A percentile compares a stretch with the other conserved stretches of the same genome.
phyloP scores from a whole-genome alignment of 2,113 vertebrate genomes.

The Calidris pugnax region DNA sequence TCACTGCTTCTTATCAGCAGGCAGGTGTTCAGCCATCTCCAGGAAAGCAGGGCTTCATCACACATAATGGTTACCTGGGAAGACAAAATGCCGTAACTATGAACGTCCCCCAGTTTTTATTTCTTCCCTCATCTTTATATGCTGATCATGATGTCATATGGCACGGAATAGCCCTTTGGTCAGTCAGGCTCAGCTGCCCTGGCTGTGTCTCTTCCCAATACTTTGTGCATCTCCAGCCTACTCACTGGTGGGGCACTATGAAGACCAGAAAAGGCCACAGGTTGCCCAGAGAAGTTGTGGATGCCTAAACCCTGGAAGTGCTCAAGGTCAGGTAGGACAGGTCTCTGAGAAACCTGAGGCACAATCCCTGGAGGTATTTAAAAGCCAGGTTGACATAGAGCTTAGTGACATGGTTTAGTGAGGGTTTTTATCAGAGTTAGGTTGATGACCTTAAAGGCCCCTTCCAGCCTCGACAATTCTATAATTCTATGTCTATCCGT shows the following conservation, averaged over 20 bases:
- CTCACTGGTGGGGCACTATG: background rate
- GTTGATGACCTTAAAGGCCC: background rate
- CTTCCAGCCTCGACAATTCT: background rate
- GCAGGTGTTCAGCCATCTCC: background rate
- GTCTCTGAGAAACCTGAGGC: background rate
- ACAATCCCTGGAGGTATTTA: too few species aligned
- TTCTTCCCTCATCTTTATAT: background rate
- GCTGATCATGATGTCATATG: background rate
- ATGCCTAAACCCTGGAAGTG: background rate
- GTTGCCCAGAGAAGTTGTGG: background rate
- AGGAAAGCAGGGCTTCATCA: background rate
- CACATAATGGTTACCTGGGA: background rate
- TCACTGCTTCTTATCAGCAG: background rate
- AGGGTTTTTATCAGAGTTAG: too few species aligned
- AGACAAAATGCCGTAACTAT: background rate
- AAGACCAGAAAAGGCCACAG: background rate
- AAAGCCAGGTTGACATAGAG: too few species aligned
- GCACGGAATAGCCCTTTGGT: background rate
- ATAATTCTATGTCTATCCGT: background rate
- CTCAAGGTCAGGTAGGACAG: background rate
- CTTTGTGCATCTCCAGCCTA: background rate
- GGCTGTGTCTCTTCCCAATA: background rate
- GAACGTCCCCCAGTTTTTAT: background rate
- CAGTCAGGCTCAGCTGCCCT: background rate
- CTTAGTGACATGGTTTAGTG: too few species aligned